These are phyloP conservation scores for Listronotus bonariensis DNA, from an alignment of 1,140 invertebrate genomes.

Conservation along the genomic window DNA sequence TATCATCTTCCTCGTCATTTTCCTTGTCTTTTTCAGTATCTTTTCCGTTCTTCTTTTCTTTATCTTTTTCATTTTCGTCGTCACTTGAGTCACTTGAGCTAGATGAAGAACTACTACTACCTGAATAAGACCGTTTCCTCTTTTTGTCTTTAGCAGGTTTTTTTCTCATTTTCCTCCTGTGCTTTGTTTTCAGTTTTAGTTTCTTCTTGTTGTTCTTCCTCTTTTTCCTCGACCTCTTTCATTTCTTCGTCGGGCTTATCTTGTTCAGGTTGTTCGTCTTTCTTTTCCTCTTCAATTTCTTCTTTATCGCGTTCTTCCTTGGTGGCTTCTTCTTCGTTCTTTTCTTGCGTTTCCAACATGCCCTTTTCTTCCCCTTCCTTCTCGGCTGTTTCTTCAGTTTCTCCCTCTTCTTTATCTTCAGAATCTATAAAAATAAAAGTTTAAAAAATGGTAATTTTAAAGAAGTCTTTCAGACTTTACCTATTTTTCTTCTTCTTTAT, in stretches of 20 bases:
- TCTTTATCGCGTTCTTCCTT: conserved; percentile 40
- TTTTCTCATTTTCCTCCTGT: conserved; percentile 33
- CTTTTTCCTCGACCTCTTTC: conserved; percentile 48
- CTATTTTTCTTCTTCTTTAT: conserved; percentile 49
- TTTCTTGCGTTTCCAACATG: conserved; percentile 39
- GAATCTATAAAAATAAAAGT: conserved; percentile 3
- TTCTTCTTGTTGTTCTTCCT: conserved; percentile 40
- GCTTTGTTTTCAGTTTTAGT: background rate
- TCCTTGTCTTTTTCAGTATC: conserved; percentile 40
- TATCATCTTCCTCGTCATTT: conserved; percentile 45
- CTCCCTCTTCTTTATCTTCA: conserved; percentile 46
- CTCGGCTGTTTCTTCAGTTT: conserved; percentile 45
- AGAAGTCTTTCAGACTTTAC: conserved; percentile 9
- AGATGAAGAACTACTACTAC: conserved; percentile 54
- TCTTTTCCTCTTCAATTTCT: conserved; percentile 42
- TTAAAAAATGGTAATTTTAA: background rate
- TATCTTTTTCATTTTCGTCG: conserved; percentile 40
- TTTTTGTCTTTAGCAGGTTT: conserved; percentile 45
- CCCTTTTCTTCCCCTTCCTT: conserved; percentile 41
- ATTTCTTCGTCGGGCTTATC: conserved; percentile 52
- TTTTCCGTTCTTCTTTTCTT: conserved; percentile 42
- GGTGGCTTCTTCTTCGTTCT: conserved; percentile 32
- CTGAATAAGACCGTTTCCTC: conserved; percentile 53
- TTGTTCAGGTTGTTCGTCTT: conserved; percentile 39
- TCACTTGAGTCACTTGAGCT: conserved; percentile 51